These are phyloP conservation scores for Trachymyrmex cornetzi DNA, from an alignment of 1,140 invertebrate species.

Conservation along the genomic window DNA sequence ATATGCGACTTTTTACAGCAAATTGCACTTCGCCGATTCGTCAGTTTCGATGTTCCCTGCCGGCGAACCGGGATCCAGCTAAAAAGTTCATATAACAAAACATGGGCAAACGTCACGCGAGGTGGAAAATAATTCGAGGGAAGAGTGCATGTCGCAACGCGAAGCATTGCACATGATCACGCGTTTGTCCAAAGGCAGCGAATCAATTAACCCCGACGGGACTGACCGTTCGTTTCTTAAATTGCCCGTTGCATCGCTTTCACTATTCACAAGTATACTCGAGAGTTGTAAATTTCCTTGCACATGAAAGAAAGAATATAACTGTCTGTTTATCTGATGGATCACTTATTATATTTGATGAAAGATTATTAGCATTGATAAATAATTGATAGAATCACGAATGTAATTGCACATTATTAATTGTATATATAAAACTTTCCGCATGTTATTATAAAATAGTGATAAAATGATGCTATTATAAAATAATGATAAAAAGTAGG, in stretches of 20 bases:
- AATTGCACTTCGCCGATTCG: constrained; percentile 30
- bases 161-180: constrained; percentile 12
- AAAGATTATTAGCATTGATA: neutral
- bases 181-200: constrained; percentile 43
- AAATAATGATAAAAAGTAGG: neutral
- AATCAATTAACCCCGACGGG: constrained; percentile 38
- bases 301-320: neutral
- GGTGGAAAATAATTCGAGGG: constrained; percentile 32
- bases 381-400: neutral
- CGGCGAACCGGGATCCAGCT: neutral
- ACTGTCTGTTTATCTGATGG: neutral
- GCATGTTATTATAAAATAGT: neutral
- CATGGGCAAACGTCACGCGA: constrained; percentile 24
- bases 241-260: constrained; percentile 36
- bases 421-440: neutral
- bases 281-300: constrained; percentile 42
- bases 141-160: constrained; percentile 9
- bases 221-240: constrained; percentile 38
- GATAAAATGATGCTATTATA: too few relatives aligned
- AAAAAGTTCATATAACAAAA: neutral
- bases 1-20: neutral
- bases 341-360: neutral
- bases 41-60: neutral
- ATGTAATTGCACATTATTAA: neutral
- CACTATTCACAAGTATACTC: constrained; percentile 14